Evolutionary conservation across 2,797 vertebrate genomes (phyloP), one percentile per base, ranked within the genome.

Genomic region (Malacoctenus gilli): DNA sequence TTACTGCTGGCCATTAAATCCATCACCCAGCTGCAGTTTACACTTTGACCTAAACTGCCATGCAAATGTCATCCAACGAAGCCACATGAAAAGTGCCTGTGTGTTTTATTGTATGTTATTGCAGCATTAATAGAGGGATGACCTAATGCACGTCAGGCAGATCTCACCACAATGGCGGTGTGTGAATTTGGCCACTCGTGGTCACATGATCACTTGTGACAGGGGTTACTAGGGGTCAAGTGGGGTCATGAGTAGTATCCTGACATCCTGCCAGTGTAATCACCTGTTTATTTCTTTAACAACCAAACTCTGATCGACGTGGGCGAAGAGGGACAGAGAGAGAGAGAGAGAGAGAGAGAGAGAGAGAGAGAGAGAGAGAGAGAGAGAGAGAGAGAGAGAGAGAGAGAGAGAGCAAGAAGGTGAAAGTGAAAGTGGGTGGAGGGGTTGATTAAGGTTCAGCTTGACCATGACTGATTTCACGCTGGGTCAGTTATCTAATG

Each of bases 171-270:
- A 30, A 9, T 13, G 12, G 23, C 12, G 1, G 14, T n/a, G 25
- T 46, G 48, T 43, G 59, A 31, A 10, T 47, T 56, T 59, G 44
- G 44, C 48, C 18, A 57, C 36, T 48, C n/a, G 53, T 83, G 88
- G 89, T 91, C 84, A 89, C 87, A 90, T 91, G 90, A 93, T 91
- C 71, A 48, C 79, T 87, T 84, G 83, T 91, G 91, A 91, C 91
- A 92, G 89, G 59, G 86, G 87, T 91, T 85, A 70, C 32, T 8
- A 55, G 67, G 75, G 89, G 91, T 92, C 90, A 93, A 93, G 91
- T 93, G 91, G 91, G 89, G 89, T 92, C 89, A 75, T 48, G 63
- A 77, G 82, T 62, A 64, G 72, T 80, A 89, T 91, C 90, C 91
- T 88, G 90, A 82, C 85, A 77, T 89, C 84, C 85, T 85, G 82